A percentile compares a stretch with the other conserved stretches of the same genome.
Evolutionary conservation across 2,888 invertebrate species (phyloP).

Genomic region (Lasioglossum marginatum): DNA sequence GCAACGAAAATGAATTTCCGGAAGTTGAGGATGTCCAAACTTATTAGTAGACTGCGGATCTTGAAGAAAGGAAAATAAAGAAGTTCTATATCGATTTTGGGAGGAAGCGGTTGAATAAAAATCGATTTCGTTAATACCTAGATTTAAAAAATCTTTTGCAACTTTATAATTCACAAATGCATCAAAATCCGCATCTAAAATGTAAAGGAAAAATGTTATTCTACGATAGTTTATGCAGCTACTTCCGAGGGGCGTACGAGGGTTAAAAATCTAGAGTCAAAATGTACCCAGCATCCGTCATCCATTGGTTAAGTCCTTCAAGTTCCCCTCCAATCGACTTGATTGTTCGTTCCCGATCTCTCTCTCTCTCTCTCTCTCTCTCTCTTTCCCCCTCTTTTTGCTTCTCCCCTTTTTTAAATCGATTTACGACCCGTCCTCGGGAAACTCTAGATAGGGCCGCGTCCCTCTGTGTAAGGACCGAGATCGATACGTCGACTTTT

Average conservation of each 20-base stretch:
- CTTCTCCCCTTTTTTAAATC: slow-evolving; percentile 27
- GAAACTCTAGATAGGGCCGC: slow-evolving; percentile 39
- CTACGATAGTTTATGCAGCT: neutral
- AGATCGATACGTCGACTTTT: slow-evolving; percentile 59
- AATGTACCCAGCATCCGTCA: neutral
- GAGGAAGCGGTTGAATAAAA: too few relatives aligned
- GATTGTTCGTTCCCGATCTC: neutral
- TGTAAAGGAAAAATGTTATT: neutral
- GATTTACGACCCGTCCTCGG: slow-evolving; percentile 48
- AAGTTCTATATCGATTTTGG: too few relatives aligned
- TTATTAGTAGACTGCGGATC: too few relatives aligned
- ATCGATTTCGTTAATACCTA: too few relatives aligned
- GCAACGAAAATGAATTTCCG: too few relatives aligned
- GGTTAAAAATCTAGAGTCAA: neutral
- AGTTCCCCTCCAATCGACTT: neutral
- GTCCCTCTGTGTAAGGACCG: slow-evolving; percentile 24
- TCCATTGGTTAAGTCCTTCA: neutral
- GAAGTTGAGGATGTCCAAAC: too few relatives aligned
- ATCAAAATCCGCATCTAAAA: too few relatives aligned
- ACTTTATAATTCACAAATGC: too few relatives aligned
- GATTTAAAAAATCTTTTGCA: too few relatives aligned
- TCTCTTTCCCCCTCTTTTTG: neutral
- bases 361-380: neutral
- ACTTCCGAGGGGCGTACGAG: neutral
- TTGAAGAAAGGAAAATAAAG: too few relatives aligned